A percentile compares a stretch with the other conserved stretches of the same genome.
phyloP scores from a whole-genome alignment of 2,797 vertebrate species.

The Pseudocheirus occidentalis region DNA sequence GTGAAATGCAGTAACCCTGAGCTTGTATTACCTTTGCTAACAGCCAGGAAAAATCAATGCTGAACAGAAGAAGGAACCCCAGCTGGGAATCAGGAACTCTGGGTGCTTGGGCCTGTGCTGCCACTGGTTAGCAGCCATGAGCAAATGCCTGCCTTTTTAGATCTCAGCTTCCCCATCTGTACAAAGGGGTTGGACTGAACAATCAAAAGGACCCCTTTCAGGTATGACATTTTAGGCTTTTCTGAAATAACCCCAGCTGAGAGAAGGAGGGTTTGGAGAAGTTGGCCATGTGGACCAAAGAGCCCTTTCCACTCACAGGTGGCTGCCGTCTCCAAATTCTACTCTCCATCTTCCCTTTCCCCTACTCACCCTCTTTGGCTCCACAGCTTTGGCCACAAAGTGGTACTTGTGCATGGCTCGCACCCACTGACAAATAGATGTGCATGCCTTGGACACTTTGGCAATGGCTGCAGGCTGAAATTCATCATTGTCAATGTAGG shows the following conservation, averaged over 20 bases:
- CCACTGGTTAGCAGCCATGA: neutral
- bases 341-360: accelerated
- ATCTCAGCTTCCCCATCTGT: neutral
- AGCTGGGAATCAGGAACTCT: neutral
- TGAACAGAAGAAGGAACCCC: neutral
- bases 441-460: constrained; percentile 95
- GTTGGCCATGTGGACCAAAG: neutral
- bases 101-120: neutral
- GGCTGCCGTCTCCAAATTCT: neutral
- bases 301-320: neutral
- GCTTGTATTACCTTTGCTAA: neutral
- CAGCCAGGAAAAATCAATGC: neutral
- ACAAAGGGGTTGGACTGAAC: neutral
- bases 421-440: constrained; percentile 96
- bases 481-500: constrained; percentile 94
- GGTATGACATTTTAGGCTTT: neutral
- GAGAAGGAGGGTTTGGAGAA: neutral
- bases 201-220: neutral
- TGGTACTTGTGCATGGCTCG: constrained; percentile 94
- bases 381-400: constrained; percentile 90
- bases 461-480: constrained; percentile 92
- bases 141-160: neutral
- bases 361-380: constrained; percentile 92
- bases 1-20: neutral
- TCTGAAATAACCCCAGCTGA: neutral